A percentile compares a stretch with the other conserved stretches of the same genome.
Evolutionary conservation across 2,113 vertebrate genomes (phyloP).

Genomic region (Mola mola): DNA sequence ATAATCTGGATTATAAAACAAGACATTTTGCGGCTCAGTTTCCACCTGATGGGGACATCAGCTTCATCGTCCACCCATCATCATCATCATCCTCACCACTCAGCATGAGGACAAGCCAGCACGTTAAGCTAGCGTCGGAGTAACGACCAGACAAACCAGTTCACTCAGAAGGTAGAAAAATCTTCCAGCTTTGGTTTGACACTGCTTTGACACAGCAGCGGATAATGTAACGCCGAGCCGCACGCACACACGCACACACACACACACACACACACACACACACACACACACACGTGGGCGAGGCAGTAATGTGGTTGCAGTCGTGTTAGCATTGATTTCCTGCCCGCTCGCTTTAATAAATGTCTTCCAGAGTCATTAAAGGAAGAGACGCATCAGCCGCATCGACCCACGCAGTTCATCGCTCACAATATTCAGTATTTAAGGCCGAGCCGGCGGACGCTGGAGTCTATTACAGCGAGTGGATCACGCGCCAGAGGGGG

Average conservation of each 20-base stretch:
- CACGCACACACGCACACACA: constrained; percentile 4
- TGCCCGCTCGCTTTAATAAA: constrained; percentile 68
- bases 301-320: constrained; percentile 59
- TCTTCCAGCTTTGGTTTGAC: no score
- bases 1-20: no score
- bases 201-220: no score
- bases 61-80: no score
- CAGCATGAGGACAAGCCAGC: no score
- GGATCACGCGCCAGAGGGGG: neutral
- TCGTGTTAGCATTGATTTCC: constrained; percentile 69
- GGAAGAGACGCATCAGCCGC: constrained; percentile 45
- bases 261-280: constrained; percentile 19
- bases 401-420: constrained; percentile 62
- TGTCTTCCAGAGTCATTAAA: constrained; percentile 69
- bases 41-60: no score
- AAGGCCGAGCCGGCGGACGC: constrained; percentile 31
- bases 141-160: no score
- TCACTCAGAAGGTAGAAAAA: no score
- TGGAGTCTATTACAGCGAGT: constrained; percentile 44
- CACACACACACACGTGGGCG: constrained; percentile 15
- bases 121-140: no score
- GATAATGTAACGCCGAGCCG: no score
- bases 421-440: constrained; percentile 57
- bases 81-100: no score
- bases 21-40: no score